Conservation (phyloP, 2,888 invertebrate species). For the Aphidius colemani region DNA sequence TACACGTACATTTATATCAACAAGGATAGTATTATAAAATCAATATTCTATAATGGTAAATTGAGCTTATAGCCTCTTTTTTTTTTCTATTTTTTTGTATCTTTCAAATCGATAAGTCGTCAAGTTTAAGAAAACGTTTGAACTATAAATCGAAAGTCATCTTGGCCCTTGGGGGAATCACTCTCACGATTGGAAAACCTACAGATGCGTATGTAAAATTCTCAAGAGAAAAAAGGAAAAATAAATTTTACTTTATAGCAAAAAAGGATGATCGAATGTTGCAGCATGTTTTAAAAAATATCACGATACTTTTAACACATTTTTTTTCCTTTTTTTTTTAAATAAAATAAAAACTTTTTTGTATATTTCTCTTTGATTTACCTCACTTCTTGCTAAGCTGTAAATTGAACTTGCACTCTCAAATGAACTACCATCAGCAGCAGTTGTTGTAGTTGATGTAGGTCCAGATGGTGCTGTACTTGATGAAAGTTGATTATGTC, state of each 20-base stretch:
- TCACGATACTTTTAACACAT: too few relatives aligned
- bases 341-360: too few relatives aligned
- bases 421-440: constrained; percentile 79
- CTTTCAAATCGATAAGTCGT: constrained; percentile 5
- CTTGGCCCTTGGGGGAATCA: not conserved
- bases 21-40: constrained; percentile 4
- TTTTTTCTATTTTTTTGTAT: not conserved
- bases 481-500: constrained; percentile 51
- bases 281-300: constrained; percentile 1
- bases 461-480: constrained; percentile 49
- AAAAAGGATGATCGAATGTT: not conserved
- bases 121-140: not conserved
- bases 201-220: not conserved
- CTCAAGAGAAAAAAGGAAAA: not conserved
- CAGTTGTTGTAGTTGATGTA: constrained; percentile 54
- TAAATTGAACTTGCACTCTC: constrained; percentile 84
- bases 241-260: not conserved
- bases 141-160: constrained; percentile 5
- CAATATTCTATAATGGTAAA: constrained; percentile 18
- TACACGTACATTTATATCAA: not conserved
- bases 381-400: constrained; percentile 76
- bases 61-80: not conserved
- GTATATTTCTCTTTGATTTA: too few relatives aligned
- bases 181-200: constrained; percentile 3
- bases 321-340: not conserved